Base-by-base conservation (phyloP, 2,888 invertebrate species). In the Temnothorax unifasciatus region DNA sequence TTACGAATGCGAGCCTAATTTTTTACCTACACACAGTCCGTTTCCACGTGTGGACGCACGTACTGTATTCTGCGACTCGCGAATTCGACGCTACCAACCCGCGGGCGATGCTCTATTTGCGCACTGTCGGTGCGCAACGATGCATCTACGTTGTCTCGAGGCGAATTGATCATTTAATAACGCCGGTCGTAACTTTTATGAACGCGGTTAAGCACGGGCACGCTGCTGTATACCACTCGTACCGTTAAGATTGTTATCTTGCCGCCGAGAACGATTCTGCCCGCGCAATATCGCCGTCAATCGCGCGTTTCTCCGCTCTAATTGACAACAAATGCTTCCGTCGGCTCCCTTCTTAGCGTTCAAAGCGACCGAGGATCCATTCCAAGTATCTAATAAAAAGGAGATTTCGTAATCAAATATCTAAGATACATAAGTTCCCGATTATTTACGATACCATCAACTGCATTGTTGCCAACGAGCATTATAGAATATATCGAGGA, bases 91-190 rank as follows among this genome's bases (percentile, higher is more conserved):
- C 41, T 13, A 47, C n/a, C 75, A 11, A 34, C 34, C 6, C 15
- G 41, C 41, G 21, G 52, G 54, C 29, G 29, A 76, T 25, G 75
- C 47, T 76, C 52, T 25, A 25, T 64, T 64, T 41, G 54, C 34
- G 18, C 25, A 57, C 47, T 15, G 54, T 13, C 25, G 21, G 8
- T 25, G 59, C 13, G 59, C 13, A n/a, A n/a, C 69, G 18, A 47
- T 44, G 44, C 52, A 61, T 25, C 69, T 44, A 64, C 68, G 83
- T 85, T 85, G 81, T 83, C 76, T 79, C 83, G 52, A 82, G 76
- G 57, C 74, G 85, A 89, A 87, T 89, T 82, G 87, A 83, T 87
- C 84, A 77, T 89, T 77, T 89, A 89, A 89, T 85, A 84, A 84
- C 82, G 61, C 83, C 68, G 82, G 81, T 85, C 83, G 84, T 89